A percentile compares a stretch with the other conserved stretches of the same genome.
These are phyloP conservation scores for Spodoptera littoralis DNA, from an alignment of 2,888 invertebrate species.

Conservation along the genomic window DNA sequence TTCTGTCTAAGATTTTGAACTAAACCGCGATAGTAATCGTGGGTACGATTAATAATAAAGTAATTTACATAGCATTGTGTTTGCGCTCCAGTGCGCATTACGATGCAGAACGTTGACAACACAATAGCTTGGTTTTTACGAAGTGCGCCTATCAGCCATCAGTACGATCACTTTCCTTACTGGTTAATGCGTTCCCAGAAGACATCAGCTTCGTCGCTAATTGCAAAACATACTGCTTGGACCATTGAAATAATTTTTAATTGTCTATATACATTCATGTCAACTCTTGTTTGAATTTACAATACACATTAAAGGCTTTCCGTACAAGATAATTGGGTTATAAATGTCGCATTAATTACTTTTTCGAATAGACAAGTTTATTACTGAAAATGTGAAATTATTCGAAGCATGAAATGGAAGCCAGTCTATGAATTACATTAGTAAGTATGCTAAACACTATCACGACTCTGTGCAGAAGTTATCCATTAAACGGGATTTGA, in stretches of 20 bases:
- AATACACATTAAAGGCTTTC: slow-evolving; percentile 58
- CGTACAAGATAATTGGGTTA: slow-evolving; percentile 53
- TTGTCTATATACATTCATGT: no score
- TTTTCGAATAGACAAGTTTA: slow-evolving; percentile 15
- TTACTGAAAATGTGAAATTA: slow-evolving; percentile 26
- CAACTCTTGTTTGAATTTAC: slow-evolving; percentile 24
- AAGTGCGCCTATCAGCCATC: slow-evolving; percentile 52
- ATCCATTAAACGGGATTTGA: slow-evolving; percentile 39
- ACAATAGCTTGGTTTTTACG: slow-evolving; percentile 53
- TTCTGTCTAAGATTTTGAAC: slow-evolving; percentile 34
- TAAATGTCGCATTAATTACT: slow-evolving; percentile 35
- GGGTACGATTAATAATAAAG: slow-evolving; percentile 49
- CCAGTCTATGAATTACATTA: slow-evolving; percentile 23
- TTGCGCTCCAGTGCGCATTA: slow-evolving; percentile 50
- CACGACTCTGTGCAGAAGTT: slow-evolving; percentile 28
- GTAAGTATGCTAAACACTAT: slow-evolving; percentile 23
- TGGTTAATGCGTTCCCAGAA: slow-evolving; percentile 19
- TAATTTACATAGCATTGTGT: slow-evolving; percentile 59
- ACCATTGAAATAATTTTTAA: background rate
- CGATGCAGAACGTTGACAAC: slow-evolving; percentile 47
- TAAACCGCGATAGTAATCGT: slow-evolving; percentile 19
- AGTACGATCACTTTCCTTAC: slow-evolving; percentile 45
- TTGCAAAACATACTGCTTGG: slow-evolving; percentile 45
- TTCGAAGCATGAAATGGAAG: slow-evolving; percentile 38
- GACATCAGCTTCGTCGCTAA: slow-evolving; percentile 36